Evolutionary conservation across 1,140 invertebrate species (phyloP), one percentile per base, ranked within the genome.

Genomic region (Bombus sylvicola): DNA sequence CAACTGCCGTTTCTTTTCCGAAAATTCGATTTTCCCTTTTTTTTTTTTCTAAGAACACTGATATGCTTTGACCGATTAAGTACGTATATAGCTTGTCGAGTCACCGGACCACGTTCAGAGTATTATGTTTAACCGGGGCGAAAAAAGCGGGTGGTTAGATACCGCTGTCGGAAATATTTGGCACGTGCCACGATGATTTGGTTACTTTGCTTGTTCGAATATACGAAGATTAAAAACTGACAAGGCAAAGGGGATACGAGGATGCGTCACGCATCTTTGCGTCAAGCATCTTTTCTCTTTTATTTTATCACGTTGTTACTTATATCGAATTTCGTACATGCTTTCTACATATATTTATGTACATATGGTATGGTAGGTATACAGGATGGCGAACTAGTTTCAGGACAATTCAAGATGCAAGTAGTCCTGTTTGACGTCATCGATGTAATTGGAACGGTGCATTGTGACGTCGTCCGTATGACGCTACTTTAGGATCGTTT

Each of bases 121-220:
- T 64, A 22, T 59, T 59, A 59, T n/a, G 28, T 59, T 74, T 57
- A 41, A 25, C 22, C 31, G 28, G 59, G 31, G 68, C 12, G 43
- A 37, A 71, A 39, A 31, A 68, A 66, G 34, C 64, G 39, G 31
- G 59, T 47, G 41, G 43, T 31, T 69, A 79, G 6, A 69, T 31
- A n/a, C 47, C 3, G 9, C 22, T 39, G 34, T 62, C 47, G n/a
- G 25, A 77, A 64, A 78, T 64, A 81, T 79, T 59, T 69, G 83
- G 37, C 88, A 89, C 88, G 88, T 89, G 88, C 37, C 88, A 62
- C 5, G 73, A 18, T 74, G 78, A 86, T 88, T 90, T 79, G 66
- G 84, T 85, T 90, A 86, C 84, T 88, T 86, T 62, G 66, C 59
- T 81, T 80, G 76, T 77, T 76, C 53, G 64, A 59, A 74, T 79